Evolutionary conservation across 2,113 vertebrate species (phyloP), one percentile per base, ranked within the genome.

Genomic region (Corydoras sp.): DNA sequence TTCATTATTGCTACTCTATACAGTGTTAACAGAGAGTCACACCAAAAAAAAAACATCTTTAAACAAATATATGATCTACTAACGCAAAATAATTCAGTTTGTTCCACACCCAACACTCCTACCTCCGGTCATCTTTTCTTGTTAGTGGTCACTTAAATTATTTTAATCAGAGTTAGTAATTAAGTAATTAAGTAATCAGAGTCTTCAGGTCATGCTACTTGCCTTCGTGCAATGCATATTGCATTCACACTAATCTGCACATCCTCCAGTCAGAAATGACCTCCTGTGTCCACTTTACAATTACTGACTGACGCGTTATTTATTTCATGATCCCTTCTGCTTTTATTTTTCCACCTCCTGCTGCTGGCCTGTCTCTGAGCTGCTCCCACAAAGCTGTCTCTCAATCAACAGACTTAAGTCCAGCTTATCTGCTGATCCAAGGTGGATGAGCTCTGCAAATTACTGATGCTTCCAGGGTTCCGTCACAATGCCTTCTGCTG

Each of bases 401-500:
- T 43, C 29, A 31, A 12, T 35, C 18, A 65, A 54, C 50, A 49
- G 54, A 54, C 62, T 70, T 60, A 60, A 71, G 64, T 76, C 64
- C 75, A 62, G 63, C 63, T 51, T 63, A 67, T 68, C 59, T 43
- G 35, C 35, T 43, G 35, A 53, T 14, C 51, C 10, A 53, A 53
- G 13, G 51, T 53, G 51, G 51, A 43, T 43, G 35, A 43, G 35
- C 35, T 77, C 59, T 4, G 49, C 72, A 10, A 9, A 83, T 73
- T 59, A 78, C 84, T 53, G 13, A 14, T 14, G 51, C 3, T 14
- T 53, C 35, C 35, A 43, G 35, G 35, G 35, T 43, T 43, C 7
- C 35, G 82, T 86, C 84, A 85, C 86, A 83, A 81, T 79, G 80
- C 82, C 85, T 86, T 85, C 51, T 32, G 66, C 43, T 18, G 67